phyloP scores from a whole-genome alignment of 2,888 invertebrate species.

The Ephialtes manifestator region DNA sequence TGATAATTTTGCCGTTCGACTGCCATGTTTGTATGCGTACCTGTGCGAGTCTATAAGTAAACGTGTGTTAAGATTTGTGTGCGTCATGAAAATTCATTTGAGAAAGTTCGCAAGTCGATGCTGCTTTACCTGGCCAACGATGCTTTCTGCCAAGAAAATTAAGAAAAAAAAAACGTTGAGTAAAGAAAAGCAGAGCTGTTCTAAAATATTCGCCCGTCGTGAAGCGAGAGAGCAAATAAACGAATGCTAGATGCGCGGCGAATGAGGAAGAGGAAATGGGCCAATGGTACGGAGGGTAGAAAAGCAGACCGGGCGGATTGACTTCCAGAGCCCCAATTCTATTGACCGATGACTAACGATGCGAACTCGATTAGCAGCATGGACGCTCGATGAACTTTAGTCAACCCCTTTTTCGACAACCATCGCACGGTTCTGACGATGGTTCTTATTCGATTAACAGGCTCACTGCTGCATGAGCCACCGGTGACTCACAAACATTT shows the following conservation, averaged over 20 bases:
- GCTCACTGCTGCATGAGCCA: conserved; percentile 52
- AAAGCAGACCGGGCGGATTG: conserved; percentile 34
- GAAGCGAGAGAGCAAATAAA: conserved; percentile 33
- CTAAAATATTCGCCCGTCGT: conserved; percentile 33
- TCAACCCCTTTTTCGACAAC: conserved; percentile 9
- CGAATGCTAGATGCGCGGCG: not conserved
- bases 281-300: not conserved
- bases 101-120: not conserved
- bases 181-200: conserved; percentile 9
- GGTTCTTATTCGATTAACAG: conserved; percentile 64
- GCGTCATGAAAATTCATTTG: conserved; percentile 6
- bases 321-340: conserved; percentile 51
- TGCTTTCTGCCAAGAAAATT: not conserved
- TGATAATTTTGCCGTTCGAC: conserved; percentile 61
- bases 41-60: conserved; percentile 8
- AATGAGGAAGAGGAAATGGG: not conserved
- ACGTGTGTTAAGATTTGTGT: not conserved
- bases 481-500: conserved; percentile 27
- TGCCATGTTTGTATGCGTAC: conserved; percentile 53
- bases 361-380: conserved; percentile 67
- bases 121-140: not conserved
- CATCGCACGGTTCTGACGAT: not conserved
- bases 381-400: conserved; percentile 63
- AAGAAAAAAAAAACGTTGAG: not conserved
- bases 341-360: conserved; percentile 67